Evolutionary conservation across 1,140 invertebrate species (phyloP), one percentile per base, ranked within the genome.

Genomic region (Hypsibius dujardini): DNA sequence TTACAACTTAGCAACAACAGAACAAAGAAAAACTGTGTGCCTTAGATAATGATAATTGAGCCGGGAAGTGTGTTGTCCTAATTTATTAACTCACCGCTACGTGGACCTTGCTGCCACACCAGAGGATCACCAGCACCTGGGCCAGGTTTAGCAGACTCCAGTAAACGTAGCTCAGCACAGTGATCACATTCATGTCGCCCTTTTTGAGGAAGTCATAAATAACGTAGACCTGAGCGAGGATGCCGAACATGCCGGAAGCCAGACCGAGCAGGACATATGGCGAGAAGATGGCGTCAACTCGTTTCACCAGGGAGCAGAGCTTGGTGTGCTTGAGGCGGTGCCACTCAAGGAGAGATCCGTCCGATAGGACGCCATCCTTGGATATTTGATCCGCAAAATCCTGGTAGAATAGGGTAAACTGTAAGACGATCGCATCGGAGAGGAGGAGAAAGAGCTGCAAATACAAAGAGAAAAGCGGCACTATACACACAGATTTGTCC

Each of bases 131-230:
- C 12, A 67, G 62, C 12, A 67, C 62, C 42, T 67, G 62, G 12
- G 42, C 42, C 3, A 67, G 62, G 45, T 67, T 67, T 3, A 67
- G 62, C 12, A 67, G 62, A 42, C 62, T 15, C 12, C 12, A 67
- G 42, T 67, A 67, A 12, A 67, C 62, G 45, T 67, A 67, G 42
- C 62, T 67, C 62, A 67, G 62, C 12, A 67, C 62, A 3, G 62
- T 67, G 7, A 67, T 67, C 3, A 67, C 62, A 3, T 42, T 42
- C 62, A 67, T 67, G 45, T 67, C 62, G 12, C 62, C 62, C 3
- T 42, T 12, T 67, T 67, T 67, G 0, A 67, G 62, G 42, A 67
- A 67, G 42, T 67, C 62, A 67, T 67, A 67, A 67, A 67, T 67
- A 67, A 67, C 62, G 45, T 15, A 67, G 3, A 67, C 62, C 42